Base-by-base conservation (phyloP, 1,140 invertebrate species). In the Drosophila gunungcola region DNA sequence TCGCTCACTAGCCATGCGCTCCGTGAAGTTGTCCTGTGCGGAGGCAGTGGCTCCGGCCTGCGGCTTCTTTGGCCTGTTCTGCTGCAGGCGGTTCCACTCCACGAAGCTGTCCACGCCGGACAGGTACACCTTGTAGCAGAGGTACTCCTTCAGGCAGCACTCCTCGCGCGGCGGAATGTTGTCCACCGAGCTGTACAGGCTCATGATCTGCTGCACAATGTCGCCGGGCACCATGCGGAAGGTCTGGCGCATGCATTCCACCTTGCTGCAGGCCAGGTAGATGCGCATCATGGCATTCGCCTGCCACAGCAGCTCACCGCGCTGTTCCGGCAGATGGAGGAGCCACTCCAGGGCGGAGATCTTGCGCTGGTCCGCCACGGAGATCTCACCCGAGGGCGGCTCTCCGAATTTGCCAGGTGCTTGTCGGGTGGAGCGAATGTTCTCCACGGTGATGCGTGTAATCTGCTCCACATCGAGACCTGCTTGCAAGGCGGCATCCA, bases 331-430 rank as follows among this genome's bases (percentile, higher is more conserved):
- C 91, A 97, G 96, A 86, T 97, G 96, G 9, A 96, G 94, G 2
- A 99, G 90, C 97, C 97, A 98, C 88, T 98, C 97, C 3, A 99
- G 93, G 2, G 97, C 96, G 52, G 96, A 95, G 52, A 98, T 97
- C 93, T 97, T 92, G n/a, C 73, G 80, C 43, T 80, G 78, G 63
- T 92, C 91, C 2, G 41, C 25, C 0, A 60, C 74, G 0, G 84
- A 80, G n/a, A 92, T 73, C 12, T 84, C 74, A 1, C 85, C 79
- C 0, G 81, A 55, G 0, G 29, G 64, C 3, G 74, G 69, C 45
- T 81, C 75, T 0, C 65, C 64, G 1, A 83, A 51, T 16, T 69
- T 56, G 43, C 42, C 84, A 4, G 58, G 53, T 6, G 57, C 93
- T 91, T 48, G 95, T 93, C 97, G 95, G 86, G 95, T 96, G 5